Percentiles rank a stretch among this genome's conserved stretches.
phyloP scores from a whole-genome alignment of 2,888 invertebrate genomes.

The Saturnia japonica region DNA sequence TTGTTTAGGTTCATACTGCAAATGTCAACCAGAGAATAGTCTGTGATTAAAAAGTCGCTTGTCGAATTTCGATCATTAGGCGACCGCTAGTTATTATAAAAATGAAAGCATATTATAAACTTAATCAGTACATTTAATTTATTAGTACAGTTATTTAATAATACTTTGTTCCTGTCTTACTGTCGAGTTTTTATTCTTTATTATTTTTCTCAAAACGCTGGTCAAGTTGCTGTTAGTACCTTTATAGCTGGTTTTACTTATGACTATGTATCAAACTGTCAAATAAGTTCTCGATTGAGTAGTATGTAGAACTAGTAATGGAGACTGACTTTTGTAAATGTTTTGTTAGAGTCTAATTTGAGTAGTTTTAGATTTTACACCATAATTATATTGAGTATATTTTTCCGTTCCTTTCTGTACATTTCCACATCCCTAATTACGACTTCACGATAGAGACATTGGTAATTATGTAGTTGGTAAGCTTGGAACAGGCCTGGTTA shows the following conservation, averaged over 20 bases:
- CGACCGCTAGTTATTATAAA: too few species aligned
- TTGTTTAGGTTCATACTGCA: too few species aligned
- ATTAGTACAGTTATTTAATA: too few species aligned
- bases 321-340: background rate
- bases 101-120: too few species aligned
- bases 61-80: too few species aligned
- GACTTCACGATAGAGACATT: background rate
- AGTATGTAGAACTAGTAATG: background rate
- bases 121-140: too few species aligned
- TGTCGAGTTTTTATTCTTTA: too few species aligned
- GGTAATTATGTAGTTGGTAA: constrained; percentile 27
- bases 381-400: background rate
- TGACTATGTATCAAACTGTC: background rate
- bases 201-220: too few species aligned
- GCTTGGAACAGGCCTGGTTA: constrained; percentile 32
- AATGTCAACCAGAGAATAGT: too few species aligned
- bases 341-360: background rate
- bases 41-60: too few species aligned
- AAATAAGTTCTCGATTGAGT: background rate
- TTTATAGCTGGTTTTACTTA: background rate
- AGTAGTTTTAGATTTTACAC: background rate
- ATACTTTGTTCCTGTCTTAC: too few species aligned
- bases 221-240: too few species aligned
- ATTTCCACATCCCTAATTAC: background rate
- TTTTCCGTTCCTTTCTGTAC: background rate